phyloP scores from a whole-genome alignment of 2,113 vertebrate genomes.

The Onychorhynchus coronatus region DNA sequence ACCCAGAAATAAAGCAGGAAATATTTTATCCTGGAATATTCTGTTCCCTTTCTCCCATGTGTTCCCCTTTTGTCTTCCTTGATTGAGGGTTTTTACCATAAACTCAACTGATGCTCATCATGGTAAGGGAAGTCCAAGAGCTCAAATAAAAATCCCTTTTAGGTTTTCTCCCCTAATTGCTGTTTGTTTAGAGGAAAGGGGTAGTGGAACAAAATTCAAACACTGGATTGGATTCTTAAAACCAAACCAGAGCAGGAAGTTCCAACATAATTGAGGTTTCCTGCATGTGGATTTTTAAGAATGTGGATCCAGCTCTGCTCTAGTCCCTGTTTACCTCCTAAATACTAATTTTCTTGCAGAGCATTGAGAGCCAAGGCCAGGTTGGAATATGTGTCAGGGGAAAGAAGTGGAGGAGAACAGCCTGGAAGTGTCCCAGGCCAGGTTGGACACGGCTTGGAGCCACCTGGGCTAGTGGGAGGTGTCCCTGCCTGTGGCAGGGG shows the following conservation, averaged over 20 bases:
- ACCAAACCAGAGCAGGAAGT: not conserved
- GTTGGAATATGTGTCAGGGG: accelerated
- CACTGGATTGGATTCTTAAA: too few species aligned
- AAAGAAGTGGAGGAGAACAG: not conserved
- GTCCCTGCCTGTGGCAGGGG: not conserved
- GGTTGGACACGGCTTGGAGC: not conserved
- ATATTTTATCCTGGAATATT: not conserved
- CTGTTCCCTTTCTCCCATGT: not conserved
- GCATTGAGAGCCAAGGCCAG: not conserved
- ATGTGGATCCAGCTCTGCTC: not conserved
- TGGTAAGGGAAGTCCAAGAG: not conserved
- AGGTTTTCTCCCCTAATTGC: not conserved
- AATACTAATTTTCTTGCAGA: not conserved
- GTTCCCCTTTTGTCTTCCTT: not conserved
- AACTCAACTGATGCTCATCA: not conserved
- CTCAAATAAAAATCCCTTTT: not conserved
- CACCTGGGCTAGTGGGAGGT: not conserved
- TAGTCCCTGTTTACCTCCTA: not conserved
- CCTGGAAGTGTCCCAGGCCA: not conserved
- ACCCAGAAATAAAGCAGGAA: not conserved
- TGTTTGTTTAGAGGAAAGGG: not conserved
- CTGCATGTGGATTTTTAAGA: not conserved
- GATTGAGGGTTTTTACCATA: not conserved
- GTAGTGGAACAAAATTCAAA: not conserved
- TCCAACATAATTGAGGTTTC: not conserved